Percentiles rank a stretch among this genome's conserved stretches.
These are phyloP conservation scores for Abrostola tripartita DNA, from an alignment of 2,888 invertebrate species.

Conservation along the genomic window DNA sequence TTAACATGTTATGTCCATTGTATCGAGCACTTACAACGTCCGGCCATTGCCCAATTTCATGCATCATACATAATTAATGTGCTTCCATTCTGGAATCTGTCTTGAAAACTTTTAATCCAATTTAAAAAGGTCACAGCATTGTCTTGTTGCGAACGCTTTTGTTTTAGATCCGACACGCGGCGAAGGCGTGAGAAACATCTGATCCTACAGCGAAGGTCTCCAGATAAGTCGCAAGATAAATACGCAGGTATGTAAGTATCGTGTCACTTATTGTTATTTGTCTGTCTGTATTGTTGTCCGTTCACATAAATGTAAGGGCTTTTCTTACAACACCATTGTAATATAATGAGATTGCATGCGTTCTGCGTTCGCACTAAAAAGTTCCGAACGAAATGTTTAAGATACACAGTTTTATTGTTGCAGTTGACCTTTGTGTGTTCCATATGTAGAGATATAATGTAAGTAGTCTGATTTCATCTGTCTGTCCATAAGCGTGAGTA, in stretches of 20 bases:
- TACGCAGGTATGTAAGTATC: constrained; percentile 51
- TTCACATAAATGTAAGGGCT: constrained; percentile 78
- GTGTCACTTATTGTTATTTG: constrained; percentile 72
- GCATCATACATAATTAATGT: constrained; percentile 16
- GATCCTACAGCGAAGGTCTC: constrained; percentile 54
- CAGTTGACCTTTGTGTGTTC: constrained; percentile 36
- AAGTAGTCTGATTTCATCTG: constrained; percentile 26
- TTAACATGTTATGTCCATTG: not conserved
- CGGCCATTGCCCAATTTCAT: constrained; percentile 16
- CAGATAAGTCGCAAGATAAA: constrained; percentile 49
- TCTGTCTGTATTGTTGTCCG: constrained; percentile 69
- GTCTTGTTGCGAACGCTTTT: constrained; percentile 62
- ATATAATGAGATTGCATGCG: constrained; percentile 65
- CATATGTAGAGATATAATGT: not conserved
- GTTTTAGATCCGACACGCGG: constrained; percentile 54
- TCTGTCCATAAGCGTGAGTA: constrained; percentile 24
- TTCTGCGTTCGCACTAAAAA: constrained; percentile 56
- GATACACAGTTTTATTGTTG: constrained; percentile 43
- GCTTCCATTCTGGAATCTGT: constrained; percentile 34
- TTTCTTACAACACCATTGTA: constrained; percentile 77
- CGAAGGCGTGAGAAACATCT: constrained; percentile 71
- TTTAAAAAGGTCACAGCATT: constrained; percentile 62
- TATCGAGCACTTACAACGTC: constrained; percentile 16
- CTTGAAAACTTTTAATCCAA: constrained; percentile 55
- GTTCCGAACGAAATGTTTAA: constrained; percentile 43